Evolutionary conservation across 2,797 vertebrate species (phyloP).

Genomic region (Sitta carolinensis): DNA sequence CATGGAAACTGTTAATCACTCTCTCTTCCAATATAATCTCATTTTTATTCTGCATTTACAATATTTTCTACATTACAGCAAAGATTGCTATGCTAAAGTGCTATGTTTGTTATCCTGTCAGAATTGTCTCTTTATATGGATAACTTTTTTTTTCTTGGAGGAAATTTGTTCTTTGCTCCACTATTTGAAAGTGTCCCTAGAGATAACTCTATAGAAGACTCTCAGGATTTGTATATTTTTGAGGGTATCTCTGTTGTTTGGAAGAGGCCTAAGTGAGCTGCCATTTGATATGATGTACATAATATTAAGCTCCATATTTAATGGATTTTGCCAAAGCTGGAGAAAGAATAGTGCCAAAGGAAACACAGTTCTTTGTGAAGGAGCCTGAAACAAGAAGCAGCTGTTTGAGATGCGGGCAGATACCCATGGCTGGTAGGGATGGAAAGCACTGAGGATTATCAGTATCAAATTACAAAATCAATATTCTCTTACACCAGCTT

Average conservation of each 20-base stretch:
- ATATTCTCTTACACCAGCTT: constrained; percentile 40
- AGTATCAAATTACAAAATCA: constrained; percentile 47
- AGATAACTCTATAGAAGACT: background rate
- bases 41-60: background rate
- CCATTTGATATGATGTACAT: background rate
- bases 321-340: background rate
- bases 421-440: background rate
- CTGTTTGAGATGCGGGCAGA: background rate
- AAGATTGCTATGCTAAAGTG: background rate
- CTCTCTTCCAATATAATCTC: background rate
- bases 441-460: background rate
- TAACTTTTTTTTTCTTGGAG: background rate
- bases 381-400: background rate
- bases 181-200: background rate
- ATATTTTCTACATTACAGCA: background rate
- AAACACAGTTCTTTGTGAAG: background rate
- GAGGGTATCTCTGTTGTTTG: background rate
- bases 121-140: background rate
- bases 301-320: background rate
- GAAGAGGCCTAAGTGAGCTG: background rate
- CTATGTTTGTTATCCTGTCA: background rate
- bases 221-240: background rate
- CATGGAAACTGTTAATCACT: background rate
- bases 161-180: background rate
- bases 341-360: background rate